These are phyloP conservation scores for Phymatocera aterrima DNA, from an alignment of 2,888 invertebrate genomes.

Conservation along the genomic window DNA sequence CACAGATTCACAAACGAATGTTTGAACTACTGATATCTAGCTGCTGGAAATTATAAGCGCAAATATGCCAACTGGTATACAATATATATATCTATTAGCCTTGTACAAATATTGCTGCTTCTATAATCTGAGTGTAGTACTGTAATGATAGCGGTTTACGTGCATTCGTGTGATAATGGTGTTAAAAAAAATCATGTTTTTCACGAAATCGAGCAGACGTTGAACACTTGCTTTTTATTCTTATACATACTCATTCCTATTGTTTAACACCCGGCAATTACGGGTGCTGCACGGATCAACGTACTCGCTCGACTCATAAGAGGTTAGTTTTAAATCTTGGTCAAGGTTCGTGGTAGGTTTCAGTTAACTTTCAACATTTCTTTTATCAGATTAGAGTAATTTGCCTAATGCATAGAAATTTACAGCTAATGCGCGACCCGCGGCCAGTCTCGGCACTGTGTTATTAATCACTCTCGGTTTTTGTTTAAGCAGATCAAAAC, in stretches of 20 bases:
- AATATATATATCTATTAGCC: neutral
- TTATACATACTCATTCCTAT: too few species aligned
- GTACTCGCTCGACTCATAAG: neutral
- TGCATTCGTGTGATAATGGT: too few species aligned
- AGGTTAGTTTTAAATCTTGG: neutral
- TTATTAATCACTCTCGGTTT: constrained; percentile 8
- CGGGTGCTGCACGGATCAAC: too few species aligned
- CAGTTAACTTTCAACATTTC: neutral
- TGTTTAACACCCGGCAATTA: too few species aligned
- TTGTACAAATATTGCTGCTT: too few species aligned
- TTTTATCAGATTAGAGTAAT: neutral
- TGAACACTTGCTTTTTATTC: too few species aligned
- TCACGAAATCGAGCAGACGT: too few species aligned
- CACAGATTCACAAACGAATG: neutral
- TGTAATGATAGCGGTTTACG: too few species aligned
- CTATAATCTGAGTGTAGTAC: neutral
- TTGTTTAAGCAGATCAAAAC: neutral
- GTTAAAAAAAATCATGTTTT: too few species aligned
- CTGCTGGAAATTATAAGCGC: neutral
- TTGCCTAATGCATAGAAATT: constrained; percentile 31
- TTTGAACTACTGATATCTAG: neutral
- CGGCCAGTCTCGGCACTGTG: neutral
- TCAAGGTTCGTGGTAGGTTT: constrained; percentile 34
- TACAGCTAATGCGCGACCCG: neutral
- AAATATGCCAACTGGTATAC: neutral